phyloP scores from a whole-genome alignment of 2,888 invertebrate species.

The Horisme vitalbata region DNA sequence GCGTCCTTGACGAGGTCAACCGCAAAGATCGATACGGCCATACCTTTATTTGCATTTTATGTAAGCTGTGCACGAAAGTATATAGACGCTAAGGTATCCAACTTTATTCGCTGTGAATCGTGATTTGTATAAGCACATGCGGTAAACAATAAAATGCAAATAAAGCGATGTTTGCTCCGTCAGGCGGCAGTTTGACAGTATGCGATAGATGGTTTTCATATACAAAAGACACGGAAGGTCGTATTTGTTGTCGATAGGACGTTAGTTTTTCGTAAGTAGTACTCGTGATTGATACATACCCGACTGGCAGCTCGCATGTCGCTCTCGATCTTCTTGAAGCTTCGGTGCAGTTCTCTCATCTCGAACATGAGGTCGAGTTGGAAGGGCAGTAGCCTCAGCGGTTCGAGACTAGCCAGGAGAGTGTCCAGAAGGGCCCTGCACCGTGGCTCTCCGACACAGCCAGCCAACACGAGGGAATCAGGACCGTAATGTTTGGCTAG shows the following conservation, averaged over 20 bases:
- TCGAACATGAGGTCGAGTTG: conserved; percentile 91
- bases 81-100: conserved; percentile 57
- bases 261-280: conserved; percentile 21
- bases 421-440: conserved; percentile 87
- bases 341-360: conserved; percentile 88
- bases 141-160: conserved; percentile 81
- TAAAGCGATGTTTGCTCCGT: conserved; percentile 70
- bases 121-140: conserved; percentile 75
- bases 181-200: conserved; percentile 56
- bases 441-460: conserved; percentile 80
- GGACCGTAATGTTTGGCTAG: conserved; percentile 90
- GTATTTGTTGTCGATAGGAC: conserved; percentile 38
- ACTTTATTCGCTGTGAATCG: conserved; percentile 62
- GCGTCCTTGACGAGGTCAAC: conserved; percentile 50
- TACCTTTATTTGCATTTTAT: conserved; percentile 81
- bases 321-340: conserved; percentile 87
- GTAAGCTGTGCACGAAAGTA: conserved; percentile 75
- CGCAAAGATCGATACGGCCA: conserved; percentile 49
- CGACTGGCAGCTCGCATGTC: conserved; percentile 79
- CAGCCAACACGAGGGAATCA: conserved; percentile 88
- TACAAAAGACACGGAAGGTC: conserved; percentile 48
- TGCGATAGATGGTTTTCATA: conserved; percentile 53
- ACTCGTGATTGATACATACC: conserved; percentile 52
- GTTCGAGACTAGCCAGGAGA: conserved; percentile 89
- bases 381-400: conserved; percentile 90